Evolutionary conservation across 2,113 vertebrate species (phyloP).

Genomic region (Plecturocebus donacophilus): DNA sequence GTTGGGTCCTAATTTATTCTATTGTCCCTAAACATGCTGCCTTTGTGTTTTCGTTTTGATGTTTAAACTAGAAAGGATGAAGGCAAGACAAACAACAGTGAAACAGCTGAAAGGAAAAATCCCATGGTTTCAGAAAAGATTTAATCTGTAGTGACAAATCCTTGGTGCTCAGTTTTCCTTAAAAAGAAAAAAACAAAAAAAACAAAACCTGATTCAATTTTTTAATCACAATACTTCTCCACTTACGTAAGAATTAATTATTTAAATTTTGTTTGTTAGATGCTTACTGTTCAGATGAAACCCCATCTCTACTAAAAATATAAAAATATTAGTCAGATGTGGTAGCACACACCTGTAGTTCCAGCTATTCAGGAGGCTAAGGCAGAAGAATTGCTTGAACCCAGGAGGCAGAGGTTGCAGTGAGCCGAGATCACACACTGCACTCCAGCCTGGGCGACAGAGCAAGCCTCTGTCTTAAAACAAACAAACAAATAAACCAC

Average conservation of each 20-base stretch:
- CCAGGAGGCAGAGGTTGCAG: too few species aligned
- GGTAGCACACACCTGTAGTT: too few species aligned
- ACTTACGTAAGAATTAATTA: neutral
- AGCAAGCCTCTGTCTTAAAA: too few species aligned
- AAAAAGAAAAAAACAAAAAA: neutral
- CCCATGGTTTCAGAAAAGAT: neutral
- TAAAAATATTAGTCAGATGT: too few species aligned
- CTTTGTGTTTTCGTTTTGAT: slow-evolving; percentile 42
- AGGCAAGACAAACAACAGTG: neutral
- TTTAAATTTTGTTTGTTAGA: neutral
- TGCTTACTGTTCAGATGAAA: neutral
- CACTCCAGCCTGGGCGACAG: too few species aligned
- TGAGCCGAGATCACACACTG: too few species aligned
- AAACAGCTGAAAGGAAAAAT: neutral
- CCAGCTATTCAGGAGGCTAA: too few species aligned
- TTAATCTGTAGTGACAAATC: neutral
- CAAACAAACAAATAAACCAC: neutral
- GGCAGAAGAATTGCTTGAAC: too few species aligned
- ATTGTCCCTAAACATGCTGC: slow-evolving; percentile 5
- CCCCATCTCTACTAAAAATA: too few species aligned
- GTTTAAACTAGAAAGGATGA: slow-evolving; percentile 2
- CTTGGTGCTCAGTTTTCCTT: neutral
- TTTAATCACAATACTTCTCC: neutral
- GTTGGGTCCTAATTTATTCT: neutral
- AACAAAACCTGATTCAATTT: neutral